Conservation (phyloP, 2,113 vertebrate species). For the Geococcyx californianus region DNA sequence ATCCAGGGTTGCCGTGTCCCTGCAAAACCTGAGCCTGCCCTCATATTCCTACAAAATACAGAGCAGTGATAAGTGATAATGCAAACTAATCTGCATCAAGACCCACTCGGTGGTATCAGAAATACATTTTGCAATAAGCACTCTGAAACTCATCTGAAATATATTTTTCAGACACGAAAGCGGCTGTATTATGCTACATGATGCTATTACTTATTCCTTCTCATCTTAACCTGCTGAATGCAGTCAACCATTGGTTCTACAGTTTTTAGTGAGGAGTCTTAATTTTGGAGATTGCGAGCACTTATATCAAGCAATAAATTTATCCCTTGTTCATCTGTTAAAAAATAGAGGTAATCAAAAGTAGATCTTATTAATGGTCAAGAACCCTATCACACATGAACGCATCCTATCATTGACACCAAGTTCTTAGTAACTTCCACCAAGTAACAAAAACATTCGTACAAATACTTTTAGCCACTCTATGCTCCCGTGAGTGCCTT, state of each 20-base stretch:
- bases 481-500: not conserved
- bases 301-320: not conserved
- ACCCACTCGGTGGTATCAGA: not conserved
- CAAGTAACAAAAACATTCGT: not conserved
- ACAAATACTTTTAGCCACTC: not conserved
- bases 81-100: not conserved
- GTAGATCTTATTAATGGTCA: not conserved
- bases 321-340: not conserved
- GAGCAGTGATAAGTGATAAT: not conserved
- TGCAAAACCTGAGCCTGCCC: not conserved
- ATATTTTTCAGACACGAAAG: not conserved
- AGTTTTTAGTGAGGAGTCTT: not conserved
- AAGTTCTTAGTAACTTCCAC: not conserved
- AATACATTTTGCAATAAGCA: not conserved
- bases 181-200: not conserved
- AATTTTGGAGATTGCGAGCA: not conserved
- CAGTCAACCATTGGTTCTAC: not conserved
- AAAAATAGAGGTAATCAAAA: not conserved
- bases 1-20: no score
- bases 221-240: not conserved
- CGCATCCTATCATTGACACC: rapidly evolving
- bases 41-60: not conserved
- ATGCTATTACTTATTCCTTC: not conserved
- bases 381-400: not conserved
- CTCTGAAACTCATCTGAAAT: not conserved